Evolutionary conservation across 2,888 invertebrate species (phyloP).

Genomic region (Chalcosyrphus nemorum): DNA sequence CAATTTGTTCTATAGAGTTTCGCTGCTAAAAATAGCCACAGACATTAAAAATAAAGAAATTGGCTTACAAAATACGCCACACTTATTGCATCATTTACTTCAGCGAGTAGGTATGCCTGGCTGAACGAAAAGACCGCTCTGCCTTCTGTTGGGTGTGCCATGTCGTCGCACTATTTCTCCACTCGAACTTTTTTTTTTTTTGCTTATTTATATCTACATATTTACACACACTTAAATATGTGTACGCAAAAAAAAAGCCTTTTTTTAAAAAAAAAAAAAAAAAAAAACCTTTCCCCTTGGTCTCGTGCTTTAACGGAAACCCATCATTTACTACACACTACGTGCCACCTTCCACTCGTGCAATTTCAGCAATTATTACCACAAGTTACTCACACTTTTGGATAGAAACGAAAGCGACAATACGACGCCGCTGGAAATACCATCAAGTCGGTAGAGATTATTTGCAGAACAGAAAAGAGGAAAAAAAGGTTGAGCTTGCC

Average conservation of each 20-base stretch:
- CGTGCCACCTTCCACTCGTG: neutral
- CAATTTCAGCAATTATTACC: conserved; percentile 2
- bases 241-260: neutral
- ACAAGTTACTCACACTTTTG: conserved; percentile 20
- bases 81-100: conserved; percentile 49
- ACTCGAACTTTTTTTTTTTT: conserved; percentile 1
- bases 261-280: too few relatives aligned
- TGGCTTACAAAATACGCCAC: conserved; percentile 48
- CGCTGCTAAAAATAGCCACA: conserved; percentile 3
- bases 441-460: conserved; percentile 7
- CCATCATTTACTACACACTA: neutral
- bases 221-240: neutral
- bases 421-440: conserved; percentile 4
- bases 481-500: conserved; percentile 11
- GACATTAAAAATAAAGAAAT: conserved; percentile 23
- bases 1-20: neutral
- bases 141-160: conserved; percentile 15
- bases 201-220: neutral
- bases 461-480: neutral
- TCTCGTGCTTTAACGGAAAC: neutral
- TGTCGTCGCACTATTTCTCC: conserved; percentile 13
- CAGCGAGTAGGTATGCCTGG: too few relatives aligned
- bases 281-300: neutral
- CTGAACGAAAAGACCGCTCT: neutral
- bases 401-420: conserved; percentile 30